Conservation (phyloP, 23 tunicate genomes). For the Halocynthia roretzi region DNA sequence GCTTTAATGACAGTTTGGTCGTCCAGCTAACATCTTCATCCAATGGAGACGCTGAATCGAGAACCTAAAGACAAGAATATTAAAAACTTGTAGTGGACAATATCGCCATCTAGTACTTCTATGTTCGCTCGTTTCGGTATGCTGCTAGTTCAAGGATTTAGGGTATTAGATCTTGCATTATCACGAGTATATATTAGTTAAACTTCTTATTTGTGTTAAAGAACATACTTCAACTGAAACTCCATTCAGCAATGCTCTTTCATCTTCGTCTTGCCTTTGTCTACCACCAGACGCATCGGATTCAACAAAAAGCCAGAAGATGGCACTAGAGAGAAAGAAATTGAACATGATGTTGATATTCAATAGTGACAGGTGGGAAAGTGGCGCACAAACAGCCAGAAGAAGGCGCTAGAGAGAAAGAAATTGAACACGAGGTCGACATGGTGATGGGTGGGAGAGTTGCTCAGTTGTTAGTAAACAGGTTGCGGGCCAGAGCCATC, state of each 20-base stretch:
- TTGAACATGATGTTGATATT: neutral
- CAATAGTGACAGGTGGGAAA: no score
- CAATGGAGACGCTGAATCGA: neutral
- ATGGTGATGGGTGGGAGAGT: no score
- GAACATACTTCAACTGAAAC: no score
- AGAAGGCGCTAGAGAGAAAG: constrained; percentile 34
- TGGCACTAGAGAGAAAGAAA: constrained; percentile 30
- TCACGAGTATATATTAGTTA: no score
- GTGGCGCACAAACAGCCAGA: constrained; percentile 61
- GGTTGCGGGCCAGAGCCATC: no score
- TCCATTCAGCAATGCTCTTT: neutral
- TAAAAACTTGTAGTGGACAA: neutral
- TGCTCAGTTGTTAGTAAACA: neutral
- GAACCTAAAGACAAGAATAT: neutral
- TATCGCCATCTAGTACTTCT: no score
- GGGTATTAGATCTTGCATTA: no score
- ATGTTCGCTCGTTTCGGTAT: no score
- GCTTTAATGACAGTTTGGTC: constrained; percentile 5
- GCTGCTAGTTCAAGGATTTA: no score
- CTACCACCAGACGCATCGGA: constrained; percentile 24
- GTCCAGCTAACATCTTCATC: constrained; percentile 23
- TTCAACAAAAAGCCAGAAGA: constrained; percentile 82
- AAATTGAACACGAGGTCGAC: neutral
- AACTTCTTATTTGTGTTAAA: no score
- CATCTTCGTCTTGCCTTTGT: neutral